Evolutionary conservation across 2,888 invertebrate genomes (phyloP).

Genomic region (Macrophya alboannulata): DNA sequence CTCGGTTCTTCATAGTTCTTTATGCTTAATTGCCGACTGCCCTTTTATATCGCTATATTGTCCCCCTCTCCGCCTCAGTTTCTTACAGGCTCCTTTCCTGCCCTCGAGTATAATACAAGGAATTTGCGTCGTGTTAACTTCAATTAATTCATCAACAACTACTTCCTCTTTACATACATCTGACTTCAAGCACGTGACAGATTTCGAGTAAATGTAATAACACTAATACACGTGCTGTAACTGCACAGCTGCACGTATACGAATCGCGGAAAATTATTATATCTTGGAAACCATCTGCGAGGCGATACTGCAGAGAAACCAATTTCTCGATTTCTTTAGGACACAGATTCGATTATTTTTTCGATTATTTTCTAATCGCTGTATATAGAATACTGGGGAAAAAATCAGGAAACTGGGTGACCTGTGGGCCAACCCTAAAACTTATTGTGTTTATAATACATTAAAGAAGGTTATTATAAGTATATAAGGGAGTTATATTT

Average conservation of each 20-base stretch:
- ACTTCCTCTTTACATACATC: conserved; percentile 54
- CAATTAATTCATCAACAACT: conserved; percentile 68
- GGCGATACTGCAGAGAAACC: too few relatives aligned
- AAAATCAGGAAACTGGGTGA: too few relatives aligned
- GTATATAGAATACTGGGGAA: too few relatives aligned
- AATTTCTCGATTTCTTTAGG: too few relatives aligned
- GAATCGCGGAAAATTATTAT: background rate
- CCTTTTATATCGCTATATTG: conserved; percentile 64
- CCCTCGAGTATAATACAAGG: conserved; percentile 21
- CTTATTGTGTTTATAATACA: too few relatives aligned
- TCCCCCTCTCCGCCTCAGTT: conserved; percentile 6
- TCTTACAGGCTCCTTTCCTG: background rate
- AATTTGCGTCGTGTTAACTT: conserved; percentile 55
- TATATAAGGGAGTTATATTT: too few relatives aligned
- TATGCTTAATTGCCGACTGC: conserved; percentile 26
- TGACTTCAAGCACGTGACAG: conserved; percentile 11
- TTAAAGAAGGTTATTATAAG: too few relatives aligned
- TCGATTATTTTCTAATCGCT: too few relatives aligned
- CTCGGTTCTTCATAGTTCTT: conserved; percentile 38
- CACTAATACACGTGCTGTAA: background rate
- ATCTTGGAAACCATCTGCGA: background rate
- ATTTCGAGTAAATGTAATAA: conserved; percentile 4
- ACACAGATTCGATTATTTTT: too few relatives aligned
- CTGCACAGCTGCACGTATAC: background rate
- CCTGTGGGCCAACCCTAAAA: too few relatives aligned